Base-by-base conservation (phyloP, 1,140 invertebrate species). In the Dendrolimus kikuchii region DNA sequence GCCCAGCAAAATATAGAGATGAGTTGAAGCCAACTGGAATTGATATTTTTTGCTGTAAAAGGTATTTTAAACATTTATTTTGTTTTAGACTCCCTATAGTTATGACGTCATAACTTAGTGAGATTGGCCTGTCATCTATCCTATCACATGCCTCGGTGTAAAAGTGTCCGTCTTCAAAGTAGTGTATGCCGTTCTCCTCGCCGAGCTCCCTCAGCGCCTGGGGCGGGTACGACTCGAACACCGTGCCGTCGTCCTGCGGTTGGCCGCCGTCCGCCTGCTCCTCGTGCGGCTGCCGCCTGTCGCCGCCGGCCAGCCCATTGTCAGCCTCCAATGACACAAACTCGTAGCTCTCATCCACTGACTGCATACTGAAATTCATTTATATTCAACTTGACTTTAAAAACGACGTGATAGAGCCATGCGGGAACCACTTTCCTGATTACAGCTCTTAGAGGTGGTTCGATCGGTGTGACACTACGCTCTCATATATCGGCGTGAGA, bases 111-210 rank as follows among this genome's bases (percentile, higher is more conserved):
- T 23, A 23, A 23, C 23, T 23, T 23, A 23, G 23, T 23, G 3
- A 23, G 23, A 23, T 23, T 23, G 23, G 1, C 23, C 23, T 23
- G 23, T 23, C 23, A n/a, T n/a, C n/a, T n/a, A n/a, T n/a, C n/a
- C n/a, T n/a, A n/a, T n/a, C n/a, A n/a, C 57, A 9, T 52, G 95
- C 92, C 90, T 97, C 95, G 84, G 96, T 94, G 92, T 95, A 97
- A 80, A 96, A 97, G 80, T 97, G 95, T 46, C 96, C 95, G 88
- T 97, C 96, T 78, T 96, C 94, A 64, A 94, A 94, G 80, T 95
- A 96, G 81, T 96, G 95, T 45, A 96, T 93, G 23, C 95, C 95
- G 68, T 95, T 88, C 54, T 90, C 89, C 89, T 87, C 92, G 86
- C 56, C 92, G 72, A 72, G 89, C 66, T 77, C 91, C 66, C 90